Evolutionary conservation across 2,113 vertebrate species (phyloP).

Genomic region (Mesembrinibis cayennensis): DNA sequence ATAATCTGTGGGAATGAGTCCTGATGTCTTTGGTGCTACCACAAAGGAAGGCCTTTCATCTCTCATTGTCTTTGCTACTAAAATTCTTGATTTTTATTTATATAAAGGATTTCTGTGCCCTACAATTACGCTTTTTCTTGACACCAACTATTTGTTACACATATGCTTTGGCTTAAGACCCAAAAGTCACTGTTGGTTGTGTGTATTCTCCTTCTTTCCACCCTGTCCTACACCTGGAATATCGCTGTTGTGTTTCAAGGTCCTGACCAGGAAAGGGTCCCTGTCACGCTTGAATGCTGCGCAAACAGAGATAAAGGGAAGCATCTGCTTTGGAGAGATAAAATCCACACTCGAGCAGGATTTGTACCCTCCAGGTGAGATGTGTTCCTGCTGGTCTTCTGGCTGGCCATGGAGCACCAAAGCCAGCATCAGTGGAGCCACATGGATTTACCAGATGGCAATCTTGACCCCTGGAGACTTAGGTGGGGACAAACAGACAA

Average conservation of each 20-base stretch:
- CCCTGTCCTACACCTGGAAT: not conserved
- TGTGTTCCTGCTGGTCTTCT: not conserved
- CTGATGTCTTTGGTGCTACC: not conserved
- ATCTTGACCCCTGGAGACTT: no score
- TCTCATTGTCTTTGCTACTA: not conserved
- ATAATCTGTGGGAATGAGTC: not conserved
- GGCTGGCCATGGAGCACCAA: not conserved
- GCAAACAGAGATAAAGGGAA: constrained; percentile 12
- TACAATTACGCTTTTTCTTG: not conserved
- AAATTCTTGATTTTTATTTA: not conserved
- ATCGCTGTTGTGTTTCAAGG: not conserved
- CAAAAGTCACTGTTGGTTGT: not conserved
- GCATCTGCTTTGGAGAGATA: not conserved
- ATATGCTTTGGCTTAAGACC: not conserved
- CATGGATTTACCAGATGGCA: not conserved
- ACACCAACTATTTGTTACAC: not conserved
- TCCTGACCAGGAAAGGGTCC: not conserved
- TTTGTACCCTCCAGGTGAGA: not conserved
- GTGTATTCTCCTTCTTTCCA: not conserved
- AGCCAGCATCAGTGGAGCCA: not conserved
- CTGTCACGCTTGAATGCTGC: not conserved
- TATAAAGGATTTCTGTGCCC: not conserved
- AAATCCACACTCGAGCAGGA: not conserved
- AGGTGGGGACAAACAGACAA: not conserved
- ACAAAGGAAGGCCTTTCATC: not conserved